phyloP scores from a whole-genome alignment of 2,888 invertebrate species.

The Augiades crinisus region DNA sequence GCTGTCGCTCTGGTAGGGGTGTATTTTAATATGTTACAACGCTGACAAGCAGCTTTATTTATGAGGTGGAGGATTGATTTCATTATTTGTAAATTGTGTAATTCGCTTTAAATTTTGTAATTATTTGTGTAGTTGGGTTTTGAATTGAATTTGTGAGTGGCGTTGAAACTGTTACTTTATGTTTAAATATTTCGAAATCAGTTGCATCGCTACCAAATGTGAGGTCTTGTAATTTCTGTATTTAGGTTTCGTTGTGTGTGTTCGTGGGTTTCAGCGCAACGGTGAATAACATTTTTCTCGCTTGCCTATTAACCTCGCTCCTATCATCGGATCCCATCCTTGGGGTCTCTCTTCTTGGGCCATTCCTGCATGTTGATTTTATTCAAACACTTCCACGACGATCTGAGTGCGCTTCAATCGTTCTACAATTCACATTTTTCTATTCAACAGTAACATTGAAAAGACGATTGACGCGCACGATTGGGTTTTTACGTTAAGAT shows the following conservation, averaged over 20 bases:
- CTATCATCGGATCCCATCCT: slow-evolving; percentile 55
- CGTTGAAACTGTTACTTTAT: slow-evolving; percentile 46
- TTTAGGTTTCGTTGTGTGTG: slow-evolving; percentile 78
- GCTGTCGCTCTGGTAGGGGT: slow-evolving; percentile 13
- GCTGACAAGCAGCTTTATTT: slow-evolving; percentile 14
- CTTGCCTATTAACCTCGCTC: slow-evolving; percentile 75
- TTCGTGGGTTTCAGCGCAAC: slow-evolving; percentile 75
- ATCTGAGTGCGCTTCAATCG: slow-evolving; percentile 71
- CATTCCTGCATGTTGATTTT: slow-evolving; percentile 65
- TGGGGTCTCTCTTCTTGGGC: slow-evolving; percentile 57
- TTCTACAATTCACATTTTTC: slow-evolving; percentile 27
- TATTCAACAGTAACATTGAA: no score
- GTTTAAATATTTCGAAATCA: slow-evolving; percentile 8
- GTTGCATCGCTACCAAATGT: slow-evolving; percentile 58
- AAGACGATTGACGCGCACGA: slow-evolving; percentile 56
- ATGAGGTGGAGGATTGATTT: slow-evolving; percentile 6
- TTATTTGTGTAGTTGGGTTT: slow-evolving; percentile 75
- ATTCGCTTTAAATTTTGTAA: slow-evolving; percentile 58
- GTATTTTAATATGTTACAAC: slow-evolving; percentile 14
- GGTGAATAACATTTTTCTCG: slow-evolving; percentile 77
- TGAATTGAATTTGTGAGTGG: slow-evolving; percentile 68
- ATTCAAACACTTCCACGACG: slow-evolving; percentile 69
- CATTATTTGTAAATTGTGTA: background rate
- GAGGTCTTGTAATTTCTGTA: slow-evolving; percentile 69
- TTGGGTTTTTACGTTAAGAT: slow-evolving; percentile 42